phyloP scores from a whole-genome alignment of 2,113 vertebrate species.

The Planiliza haematocheilus region DNA sequence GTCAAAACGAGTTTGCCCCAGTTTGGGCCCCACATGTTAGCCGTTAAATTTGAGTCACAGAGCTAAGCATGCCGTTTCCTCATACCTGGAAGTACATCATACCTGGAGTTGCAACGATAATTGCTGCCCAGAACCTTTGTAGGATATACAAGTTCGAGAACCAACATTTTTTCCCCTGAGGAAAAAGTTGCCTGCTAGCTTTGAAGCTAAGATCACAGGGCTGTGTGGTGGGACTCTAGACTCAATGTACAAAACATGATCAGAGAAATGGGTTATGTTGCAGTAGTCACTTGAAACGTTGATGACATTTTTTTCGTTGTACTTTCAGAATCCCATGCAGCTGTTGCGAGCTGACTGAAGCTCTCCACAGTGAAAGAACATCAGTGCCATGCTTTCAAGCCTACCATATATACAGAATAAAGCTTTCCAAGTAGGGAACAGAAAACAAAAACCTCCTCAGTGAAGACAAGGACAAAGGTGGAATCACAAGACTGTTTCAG shows the following conservation, averaged over 20 bases:
- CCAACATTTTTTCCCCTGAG: too few relatives aligned
- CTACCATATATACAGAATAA: too few relatives aligned
- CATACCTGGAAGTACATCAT: background rate
- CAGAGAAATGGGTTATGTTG: background rate
- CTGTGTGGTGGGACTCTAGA: background rate
- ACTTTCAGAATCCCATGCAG: too few relatives aligned
- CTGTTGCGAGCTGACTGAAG: too few relatives aligned
- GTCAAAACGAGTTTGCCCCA: too few relatives aligned
- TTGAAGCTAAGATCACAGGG: background rate
- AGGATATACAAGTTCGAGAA: too few relatives aligned
- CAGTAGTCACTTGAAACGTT: too few relatives aligned
- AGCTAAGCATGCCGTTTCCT: too few relatives aligned
- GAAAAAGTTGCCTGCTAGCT: background rate
- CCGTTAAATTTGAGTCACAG: too few relatives aligned
- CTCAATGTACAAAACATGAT: background rate
- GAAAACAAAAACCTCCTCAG: background rate
- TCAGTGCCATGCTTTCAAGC: background rate
- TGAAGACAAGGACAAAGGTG: slow-evolving; percentile 34
- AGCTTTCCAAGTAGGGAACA: background rate
- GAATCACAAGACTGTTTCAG: slow-evolving; percentile 12
- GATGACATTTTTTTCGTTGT: too few relatives aligned
- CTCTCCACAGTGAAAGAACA: background rate
- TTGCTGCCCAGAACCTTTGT: background rate
- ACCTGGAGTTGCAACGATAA: background rate
- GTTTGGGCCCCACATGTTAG: too few relatives aligned